These are phyloP conservation scores for Brachypalpus laphriformis DNA, from an alignment of 2,888 invertebrate species.

Conservation along the genomic window DNA sequence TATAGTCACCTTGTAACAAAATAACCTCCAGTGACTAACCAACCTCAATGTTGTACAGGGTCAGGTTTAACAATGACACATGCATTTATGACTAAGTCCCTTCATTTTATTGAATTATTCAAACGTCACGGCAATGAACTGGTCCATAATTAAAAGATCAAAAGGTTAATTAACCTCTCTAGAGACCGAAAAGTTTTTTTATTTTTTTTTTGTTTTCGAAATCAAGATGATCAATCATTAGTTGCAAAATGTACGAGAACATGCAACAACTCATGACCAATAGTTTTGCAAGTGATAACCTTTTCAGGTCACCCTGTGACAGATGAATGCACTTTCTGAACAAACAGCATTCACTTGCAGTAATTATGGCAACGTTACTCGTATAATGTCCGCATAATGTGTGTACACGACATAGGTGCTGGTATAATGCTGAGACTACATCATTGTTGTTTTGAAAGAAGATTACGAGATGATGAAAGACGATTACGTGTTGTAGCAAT, in stretches of 20 bases:
- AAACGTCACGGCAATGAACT: background rate
- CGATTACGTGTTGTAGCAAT: background rate
- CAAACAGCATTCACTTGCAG: background rate
- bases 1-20: background rate
- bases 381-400: background rate
- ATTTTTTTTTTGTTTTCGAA: too few species aligned
- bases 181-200: background rate
- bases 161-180: conserved; percentile 6
- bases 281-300: conserved; percentile 20
- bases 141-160: conserved; percentile 12
- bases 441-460: conserved; percentile 14
- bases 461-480: conserved; percentile 5
- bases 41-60: background rate
- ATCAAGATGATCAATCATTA: too few species aligned
- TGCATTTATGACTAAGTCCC: background rate
- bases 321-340: conserved; percentile 13
- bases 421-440: background rate
- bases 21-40: background rate
- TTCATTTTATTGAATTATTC: background rate
- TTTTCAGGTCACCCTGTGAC: conserved; percentile 29
- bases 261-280: background rate
- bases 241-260: background rate
- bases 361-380: conserved; percentile 1
- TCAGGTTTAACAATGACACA: background rate
- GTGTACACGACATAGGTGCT: background rate